These are phyloP conservation scores for Lagodon rhomboides DNA, from an alignment of 2,797 vertebrate genomes.

Conservation along the genomic window DNA sequence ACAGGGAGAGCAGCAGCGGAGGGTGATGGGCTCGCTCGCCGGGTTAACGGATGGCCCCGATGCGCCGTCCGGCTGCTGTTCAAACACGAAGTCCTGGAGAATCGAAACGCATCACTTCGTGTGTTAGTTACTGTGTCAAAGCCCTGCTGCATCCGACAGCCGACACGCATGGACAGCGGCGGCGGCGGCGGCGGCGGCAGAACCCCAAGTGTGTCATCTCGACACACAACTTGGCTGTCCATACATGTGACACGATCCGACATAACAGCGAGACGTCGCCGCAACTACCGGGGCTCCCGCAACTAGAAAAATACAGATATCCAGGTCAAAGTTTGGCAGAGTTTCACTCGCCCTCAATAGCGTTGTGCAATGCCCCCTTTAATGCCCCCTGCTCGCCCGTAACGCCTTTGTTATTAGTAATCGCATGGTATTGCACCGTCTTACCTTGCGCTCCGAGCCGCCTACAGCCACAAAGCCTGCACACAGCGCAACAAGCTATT, in stretches of 20 bases:
- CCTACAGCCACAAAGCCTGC: slow-evolving; percentile 71
- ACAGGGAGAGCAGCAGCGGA: slow-evolving; percentile 52
- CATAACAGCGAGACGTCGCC: slow-evolving; percentile 67
- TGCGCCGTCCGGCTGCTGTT: slow-evolving; percentile 50
- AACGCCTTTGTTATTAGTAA: slow-evolving; percentile 92
- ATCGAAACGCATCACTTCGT: slow-evolving; percentile 58
- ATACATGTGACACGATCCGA: slow-evolving; percentile 76
- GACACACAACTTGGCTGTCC: slow-evolving; percentile 77
- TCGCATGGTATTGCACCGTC: slow-evolving; percentile 88
- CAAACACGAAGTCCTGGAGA: slow-evolving; percentile 22
- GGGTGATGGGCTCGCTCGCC: slow-evolving; percentile 64
- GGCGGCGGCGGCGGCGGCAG: too few relatives aligned
- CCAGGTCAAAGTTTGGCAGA: slow-evolving; percentile 88
- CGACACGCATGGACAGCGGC: slow-evolving; percentile 56
- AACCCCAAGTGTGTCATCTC: slow-evolving; percentile 74
- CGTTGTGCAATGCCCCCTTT: slow-evolving; percentile 88
- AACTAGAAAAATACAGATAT: slow-evolving; percentile 72
- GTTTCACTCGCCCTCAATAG: slow-evolving; percentile 84
- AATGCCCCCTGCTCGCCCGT: slow-evolving; percentile 89
- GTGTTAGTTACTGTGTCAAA: slow-evolving; percentile 51
- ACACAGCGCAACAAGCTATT: slow-evolving; percentile 81
- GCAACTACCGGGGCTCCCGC: slow-evolving; percentile 45
- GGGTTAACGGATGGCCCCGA: slow-evolving; percentile 74
- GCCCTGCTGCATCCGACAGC: slow-evolving; percentile 51
- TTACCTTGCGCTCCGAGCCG: slow-evolving; percentile 88